Percentiles rank a stretch among this genome's conserved stretches.
Conservation (phyloP, 2,113 vertebrate species). For the Sapajus apella region DNA sequence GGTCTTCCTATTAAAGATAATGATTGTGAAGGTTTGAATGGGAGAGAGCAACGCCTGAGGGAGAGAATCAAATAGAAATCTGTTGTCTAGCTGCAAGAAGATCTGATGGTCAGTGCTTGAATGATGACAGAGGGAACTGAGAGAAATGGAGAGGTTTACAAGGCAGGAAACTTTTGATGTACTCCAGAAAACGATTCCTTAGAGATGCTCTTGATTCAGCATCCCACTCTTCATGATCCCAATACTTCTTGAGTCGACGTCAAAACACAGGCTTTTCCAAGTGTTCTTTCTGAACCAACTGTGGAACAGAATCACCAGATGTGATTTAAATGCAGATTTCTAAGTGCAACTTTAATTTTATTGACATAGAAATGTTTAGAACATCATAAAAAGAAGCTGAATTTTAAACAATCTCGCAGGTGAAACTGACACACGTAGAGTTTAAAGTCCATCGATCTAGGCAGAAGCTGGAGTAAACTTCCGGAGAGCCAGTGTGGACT, state of each 20-base stretch:
- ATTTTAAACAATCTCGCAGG: not conserved
- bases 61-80: not conserved
- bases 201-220: not conserved
- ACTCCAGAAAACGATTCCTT: not conserved
- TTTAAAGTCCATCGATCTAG: not conserved
- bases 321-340: not conserved
- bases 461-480: not conserved
- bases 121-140: not conserved
- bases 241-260: not conserved
- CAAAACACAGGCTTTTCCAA: not conserved
- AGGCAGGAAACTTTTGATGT: not conserved
- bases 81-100: not conserved
- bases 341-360: not conserved
- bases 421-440: not conserved
- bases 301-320: not conserved
- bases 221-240: not conserved
- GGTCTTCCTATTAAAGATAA: not conserved
- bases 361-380: not conserved
- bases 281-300: accelerated
- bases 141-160: not conserved
- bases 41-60: accelerated
- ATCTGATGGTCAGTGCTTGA: too few relatives aligned
- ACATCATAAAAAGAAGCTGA: not conserved
- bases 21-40: not conserved
- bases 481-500: not conserved